phyloP scores from a whole-genome alignment of 30 jellyfish, hydroid and myxozoan genomes.

The Aurelia aurita region DNA sequence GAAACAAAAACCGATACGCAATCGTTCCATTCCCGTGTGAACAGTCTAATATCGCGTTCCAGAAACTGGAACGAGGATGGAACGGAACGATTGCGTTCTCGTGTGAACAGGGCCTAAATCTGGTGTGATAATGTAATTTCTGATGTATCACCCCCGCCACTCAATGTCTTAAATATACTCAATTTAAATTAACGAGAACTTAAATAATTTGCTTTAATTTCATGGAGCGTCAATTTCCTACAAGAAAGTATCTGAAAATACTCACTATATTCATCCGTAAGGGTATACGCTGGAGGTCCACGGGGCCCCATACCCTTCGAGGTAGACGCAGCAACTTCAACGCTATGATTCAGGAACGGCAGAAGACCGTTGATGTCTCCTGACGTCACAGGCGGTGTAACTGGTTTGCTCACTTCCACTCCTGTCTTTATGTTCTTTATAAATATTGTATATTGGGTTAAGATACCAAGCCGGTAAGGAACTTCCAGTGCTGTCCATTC shows the following conservation, averaged over 20 bases:
- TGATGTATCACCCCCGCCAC: no score
- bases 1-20: no score
- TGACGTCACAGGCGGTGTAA: constrained; percentile 2
- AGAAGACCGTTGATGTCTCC: constrained; percentile 21
- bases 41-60: no score
- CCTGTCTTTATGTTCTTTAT: constrained; percentile 36
- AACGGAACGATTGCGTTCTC: no score
- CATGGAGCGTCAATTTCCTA: no score
- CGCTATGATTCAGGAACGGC: constrained; percentile 54
- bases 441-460: constrained; percentile 27
- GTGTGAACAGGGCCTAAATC: no score
- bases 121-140: no score
- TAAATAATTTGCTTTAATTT: no score
- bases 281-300: constrained; percentile 27
- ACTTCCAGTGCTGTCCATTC: constrained; percentile 30
- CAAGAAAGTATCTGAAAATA: not conserved
- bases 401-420: not conserved
- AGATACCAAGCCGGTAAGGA: constrained; percentile 43
- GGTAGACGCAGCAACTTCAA: constrained; percentile 59
- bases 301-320: constrained; percentile 63
- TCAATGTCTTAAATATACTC: no score
- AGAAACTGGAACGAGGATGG: no score
- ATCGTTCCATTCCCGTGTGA: no score
- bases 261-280: constrained; percentile 59
- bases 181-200: no score